Evolutionary conservation across 2,113 vertebrate genomes (phyloP), one percentile per base, ranked within the genome.

Genomic region (Varanus komodoensis): DNA sequence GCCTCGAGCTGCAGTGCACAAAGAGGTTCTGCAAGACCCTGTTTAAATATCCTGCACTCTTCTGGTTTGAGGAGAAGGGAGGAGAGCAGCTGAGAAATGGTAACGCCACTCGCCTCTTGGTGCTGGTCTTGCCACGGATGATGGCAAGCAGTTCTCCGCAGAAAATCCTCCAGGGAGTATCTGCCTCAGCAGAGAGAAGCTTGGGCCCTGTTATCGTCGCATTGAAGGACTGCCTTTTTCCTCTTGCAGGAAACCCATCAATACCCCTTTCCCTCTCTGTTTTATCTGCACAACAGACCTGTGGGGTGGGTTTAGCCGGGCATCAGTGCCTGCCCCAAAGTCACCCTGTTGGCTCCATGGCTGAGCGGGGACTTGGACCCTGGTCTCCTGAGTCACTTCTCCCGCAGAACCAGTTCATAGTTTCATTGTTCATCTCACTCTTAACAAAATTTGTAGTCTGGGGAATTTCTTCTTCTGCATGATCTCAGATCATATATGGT

Each of bases 401-500:
- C 38, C 19, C 48, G 17, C 2, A 8, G 44, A 25, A 27, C 19
- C 27, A 57, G 32, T 50, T 44, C 38, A 44, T 97, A 95, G 95
- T 95, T 95, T 95, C 64, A 50, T 90, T 90, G 85, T 89, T 93
- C 44, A 92, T 32, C 71, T 82, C 92, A 84, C 54, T 78, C 93
- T 94, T 89, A 95, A 96, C 94, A 29, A 93, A 92, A 89, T 90
- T 89, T 94, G 94, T 89, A 7, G 25, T 69, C 94, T 87, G 93
- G 95, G 93, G 94, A 93, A 69, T 75, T 91, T 94, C 93, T 95
- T 94, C 93, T 96, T 93, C 87, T 92, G 94, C 95, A 96, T 97
- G 96, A 97, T 97, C 97, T 97, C 95, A 95, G 97, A 98, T 97
- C 97, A 97, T 86, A 91, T 80, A 95, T 89, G 96, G 97, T 96